Base-by-base conservation (phyloP, 2,797 vertebrate species). In the Podargus strigoides region DNA sequence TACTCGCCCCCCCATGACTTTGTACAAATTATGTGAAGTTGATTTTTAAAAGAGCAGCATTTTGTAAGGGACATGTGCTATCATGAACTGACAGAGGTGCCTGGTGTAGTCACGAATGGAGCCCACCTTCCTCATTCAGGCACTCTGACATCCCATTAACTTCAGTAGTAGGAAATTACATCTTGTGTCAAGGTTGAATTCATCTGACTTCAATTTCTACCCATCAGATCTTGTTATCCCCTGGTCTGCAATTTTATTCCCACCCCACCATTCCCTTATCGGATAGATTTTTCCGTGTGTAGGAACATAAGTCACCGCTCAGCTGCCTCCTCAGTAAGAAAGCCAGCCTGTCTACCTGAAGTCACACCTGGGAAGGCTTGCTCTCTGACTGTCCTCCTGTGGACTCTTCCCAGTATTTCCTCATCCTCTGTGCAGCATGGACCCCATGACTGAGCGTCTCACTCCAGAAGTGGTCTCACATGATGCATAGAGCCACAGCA, bases 101-200 rank as follows among this genome's bases (percentile, higher is more conserved):
- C 26, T 23, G 1, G 14, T 1, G 4, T 5, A n/a, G 63, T 12
- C 1, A 0, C 26, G 79, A 68, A 78, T 1, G 16, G 32, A 67
- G 23, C 19, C 46, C 53, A 53, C 18, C 26, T 53, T 15, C 24
- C 13, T 14, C 13, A 3, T 44, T 63, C 50, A 67, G 80, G 32
- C 19, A 7, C n/a, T 55, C 50, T 2, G 13, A 64, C 39, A 67
- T 46, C 76, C 67, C 80, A 59, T 86, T 91, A 63, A 47, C 17
- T 76, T 88, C 2, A 73, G 19, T 50, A 66, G 32, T 6, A 74
- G 76, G 58, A 90, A 82, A 76, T 75, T 11, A 52, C 66, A 49
- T 63, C 67, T 95, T 41, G 20, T 18, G 12, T 55, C 69, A 82
- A 81, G 67, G 50, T 23, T 76, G 50, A 93, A 67, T 76, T 91